Conservation (phyloP, 2,888 invertebrate species). For the Nomada ferruginata region DNA sequence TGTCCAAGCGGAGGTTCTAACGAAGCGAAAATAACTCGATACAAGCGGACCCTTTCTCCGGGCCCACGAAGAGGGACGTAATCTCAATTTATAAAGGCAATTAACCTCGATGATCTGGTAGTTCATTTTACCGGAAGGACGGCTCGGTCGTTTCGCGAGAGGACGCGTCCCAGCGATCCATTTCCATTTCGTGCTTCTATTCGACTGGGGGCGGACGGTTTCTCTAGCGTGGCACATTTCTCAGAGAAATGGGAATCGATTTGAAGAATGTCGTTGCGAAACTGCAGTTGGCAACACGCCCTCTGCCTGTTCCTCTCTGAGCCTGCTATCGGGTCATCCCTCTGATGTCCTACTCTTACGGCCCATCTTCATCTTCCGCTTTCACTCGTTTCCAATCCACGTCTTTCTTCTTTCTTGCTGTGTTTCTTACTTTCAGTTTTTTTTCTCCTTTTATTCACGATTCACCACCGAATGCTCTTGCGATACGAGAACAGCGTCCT, state of each 20-base stretch:
- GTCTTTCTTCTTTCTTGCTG: conserved; percentile 2
- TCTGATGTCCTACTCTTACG: conserved; percentile 59
- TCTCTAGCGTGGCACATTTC: conserved; percentile 69
- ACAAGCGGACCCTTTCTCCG: neutral
- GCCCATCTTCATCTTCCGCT: conserved; percentile 55
- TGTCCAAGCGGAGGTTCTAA: neutral
- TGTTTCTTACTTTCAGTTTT: neutral
- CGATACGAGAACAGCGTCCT: neutral
- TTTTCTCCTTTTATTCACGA: neutral
- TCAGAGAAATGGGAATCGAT: conserved; percentile 79
- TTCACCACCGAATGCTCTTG: neutral
- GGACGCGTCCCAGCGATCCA: conserved; percentile 56
- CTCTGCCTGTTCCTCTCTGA: conserved; percentile 69
- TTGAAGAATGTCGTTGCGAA: conserved; percentile 76
- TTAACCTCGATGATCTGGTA: conserved; percentile 45
- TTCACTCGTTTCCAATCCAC: conserved; percentile 29
- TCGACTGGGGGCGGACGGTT: conserved; percentile 46
- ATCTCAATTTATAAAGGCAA: conserved; percentile 44
- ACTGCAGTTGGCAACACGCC: conserved; percentile 80
- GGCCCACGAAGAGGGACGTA: conserved; percentile 2
- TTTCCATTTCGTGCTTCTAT: conserved; percentile 66
- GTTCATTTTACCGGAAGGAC: conserved; percentile 40
- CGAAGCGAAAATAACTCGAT: conserved; percentile 15
- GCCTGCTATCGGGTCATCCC: conserved; percentile 64
- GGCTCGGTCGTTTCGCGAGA: conserved; percentile 41